Conservation (phyloP, 2,888 invertebrate genomes). For the Asteroscopus sphinx region DNA sequence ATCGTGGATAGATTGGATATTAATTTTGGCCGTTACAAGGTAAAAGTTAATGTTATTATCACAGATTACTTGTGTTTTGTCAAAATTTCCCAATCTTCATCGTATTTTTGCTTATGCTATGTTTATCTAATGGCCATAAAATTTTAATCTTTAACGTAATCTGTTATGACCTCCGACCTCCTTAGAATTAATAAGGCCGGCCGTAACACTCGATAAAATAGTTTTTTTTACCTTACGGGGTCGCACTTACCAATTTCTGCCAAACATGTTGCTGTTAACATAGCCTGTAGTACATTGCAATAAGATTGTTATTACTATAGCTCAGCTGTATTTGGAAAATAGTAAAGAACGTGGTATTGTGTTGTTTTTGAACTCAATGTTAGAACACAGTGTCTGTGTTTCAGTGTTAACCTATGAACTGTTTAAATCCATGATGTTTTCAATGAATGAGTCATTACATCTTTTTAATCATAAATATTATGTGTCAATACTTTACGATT, state of each 20-base stretch:
- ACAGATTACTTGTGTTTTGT: too few relatives aligned
- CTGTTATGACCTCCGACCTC: constrained; percentile 24
- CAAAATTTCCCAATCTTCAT: too few relatives aligned
- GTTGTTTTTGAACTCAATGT: constrained; percentile 8
- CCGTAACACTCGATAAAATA: constrained; percentile 15
- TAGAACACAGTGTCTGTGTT: constrained; percentile 25
- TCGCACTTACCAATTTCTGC: constrained; percentile 25
- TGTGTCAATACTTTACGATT: constrained; percentile 1
- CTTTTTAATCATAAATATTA: constrained; percentile 7
- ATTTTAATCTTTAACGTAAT: too few relatives aligned
- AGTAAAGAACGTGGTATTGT: constrained; percentile 9
- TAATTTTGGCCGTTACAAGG: too few relatives aligned
- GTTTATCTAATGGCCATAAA: background rate
- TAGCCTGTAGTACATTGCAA: background rate
- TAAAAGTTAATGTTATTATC: too few relatives aligned
- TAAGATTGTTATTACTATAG: constrained; percentile 23
- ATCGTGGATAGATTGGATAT: too few relatives aligned
- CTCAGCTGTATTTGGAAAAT: background rate
- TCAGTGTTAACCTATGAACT: constrained; percentile 17
- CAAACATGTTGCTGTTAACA: background rate
- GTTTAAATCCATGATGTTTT: constrained; percentile 10
- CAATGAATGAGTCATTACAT: background rate
- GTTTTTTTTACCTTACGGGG: constrained; percentile 29
- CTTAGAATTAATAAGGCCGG: constrained; percentile 19
- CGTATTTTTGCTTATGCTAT: background rate